phyloP scores from a whole-genome alignment of 2,113 vertebrate species.

The Etheostoma spectabile region DNA sequence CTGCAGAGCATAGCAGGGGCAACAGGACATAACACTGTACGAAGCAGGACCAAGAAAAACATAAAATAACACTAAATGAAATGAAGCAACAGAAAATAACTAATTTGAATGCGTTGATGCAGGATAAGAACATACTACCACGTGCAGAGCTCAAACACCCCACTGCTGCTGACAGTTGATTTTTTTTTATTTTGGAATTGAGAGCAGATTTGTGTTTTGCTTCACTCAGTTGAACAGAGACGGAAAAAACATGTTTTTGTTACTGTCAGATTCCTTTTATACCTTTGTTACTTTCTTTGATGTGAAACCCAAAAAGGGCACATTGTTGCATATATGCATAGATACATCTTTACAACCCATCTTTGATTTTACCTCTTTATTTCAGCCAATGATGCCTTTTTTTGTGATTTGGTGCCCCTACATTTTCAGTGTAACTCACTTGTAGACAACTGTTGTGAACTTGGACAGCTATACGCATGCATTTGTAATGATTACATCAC shows the following conservation, averaged over 20 bases:
- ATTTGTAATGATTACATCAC: no score
- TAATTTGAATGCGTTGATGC: constrained; percentile 27
- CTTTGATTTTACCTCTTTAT: constrained; percentile 57
- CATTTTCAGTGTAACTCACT: no score
- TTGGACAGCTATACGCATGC: no score
- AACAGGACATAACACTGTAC: no score
- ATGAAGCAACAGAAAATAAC: constrained; percentile 17
- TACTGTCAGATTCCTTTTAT: constrained; percentile 14
- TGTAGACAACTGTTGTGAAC: no score
- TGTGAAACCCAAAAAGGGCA: constrained; percentile 40
- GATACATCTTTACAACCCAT: constrained; percentile 29
- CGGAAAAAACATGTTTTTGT: constrained; percentile 3
- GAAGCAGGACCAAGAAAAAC: no score
- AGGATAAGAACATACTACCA: constrained; percentile 23
- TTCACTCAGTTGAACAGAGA: constrained; percentile 11
- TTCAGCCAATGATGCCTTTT: constrained; percentile 4
- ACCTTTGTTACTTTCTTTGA: constrained; percentile 65
- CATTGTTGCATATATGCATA: constrained; percentile 49
- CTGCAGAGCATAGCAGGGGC: no score
- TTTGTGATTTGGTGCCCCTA: no score
- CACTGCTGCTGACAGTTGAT: constrained; percentile 26
- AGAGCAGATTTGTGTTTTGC: constrained; percentile 29
- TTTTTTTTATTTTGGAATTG: constrained; percentile 24
- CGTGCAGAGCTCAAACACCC: constrained; percentile 25
- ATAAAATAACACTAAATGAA: constrained; percentile 15